phyloP scores from a whole-genome alignment of 1,140 invertebrate genomes.

The Dreissena polymorpha region DNA sequence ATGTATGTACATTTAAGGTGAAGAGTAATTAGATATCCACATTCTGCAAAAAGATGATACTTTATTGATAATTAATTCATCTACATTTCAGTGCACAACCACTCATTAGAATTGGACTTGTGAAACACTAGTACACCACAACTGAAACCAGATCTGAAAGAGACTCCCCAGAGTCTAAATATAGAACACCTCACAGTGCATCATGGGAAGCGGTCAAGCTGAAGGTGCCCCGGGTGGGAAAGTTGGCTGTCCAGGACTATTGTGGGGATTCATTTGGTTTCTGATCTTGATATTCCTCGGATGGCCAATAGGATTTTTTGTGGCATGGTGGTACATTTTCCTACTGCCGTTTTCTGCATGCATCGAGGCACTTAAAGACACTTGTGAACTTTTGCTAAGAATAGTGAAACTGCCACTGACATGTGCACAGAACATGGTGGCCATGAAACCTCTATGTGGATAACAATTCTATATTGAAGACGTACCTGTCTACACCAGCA shows the following conservation, averaged over 20 bases:
- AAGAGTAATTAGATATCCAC: no score
- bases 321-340: constrained; percentile 75
- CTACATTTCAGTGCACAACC: no score
- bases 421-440: constrained; percentile 76
- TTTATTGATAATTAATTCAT: no score
- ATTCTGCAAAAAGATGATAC: no score
- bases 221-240: constrained; percentile 45
- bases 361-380: constrained; percentile 70
- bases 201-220: constrained; percentile 57
- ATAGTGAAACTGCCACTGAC: constrained; percentile 71
- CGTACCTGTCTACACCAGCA: no score
- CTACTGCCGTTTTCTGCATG: constrained; percentile 76
- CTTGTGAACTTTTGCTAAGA: constrained; percentile 71
- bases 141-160: no score
- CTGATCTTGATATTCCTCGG: constrained; percentile 72
- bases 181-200: background rate
- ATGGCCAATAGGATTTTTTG: constrained; percentile 75
- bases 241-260: constrained; percentile 68
- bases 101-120: no score
- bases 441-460: constrained; percentile 73
- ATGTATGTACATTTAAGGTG: no score
- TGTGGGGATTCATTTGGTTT: constrained; percentile 77
- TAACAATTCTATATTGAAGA: background rate
- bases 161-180: no score
- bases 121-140: no score